phyloP scores from a whole-genome alignment of 2,113 vertebrate genomes.

The Triplophysa tibetana region DNA sequence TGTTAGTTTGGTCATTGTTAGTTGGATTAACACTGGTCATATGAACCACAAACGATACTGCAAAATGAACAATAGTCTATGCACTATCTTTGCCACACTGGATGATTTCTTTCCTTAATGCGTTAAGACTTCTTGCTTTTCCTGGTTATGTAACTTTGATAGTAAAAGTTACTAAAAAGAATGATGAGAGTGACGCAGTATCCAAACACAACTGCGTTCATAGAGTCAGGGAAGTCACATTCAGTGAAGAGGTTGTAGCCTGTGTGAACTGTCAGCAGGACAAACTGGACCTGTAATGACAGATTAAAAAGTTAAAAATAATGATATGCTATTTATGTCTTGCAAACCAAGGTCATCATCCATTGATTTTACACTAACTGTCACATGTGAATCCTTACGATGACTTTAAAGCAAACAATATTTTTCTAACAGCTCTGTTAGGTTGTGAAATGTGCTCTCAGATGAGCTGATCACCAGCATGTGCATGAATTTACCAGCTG shows the following conservation, averaged over 20 bases:
- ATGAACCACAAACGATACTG: not conserved
- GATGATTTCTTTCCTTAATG: not conserved
- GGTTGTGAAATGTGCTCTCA: not conserved
- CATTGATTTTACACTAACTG: not conserved
- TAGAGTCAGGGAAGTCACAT: conserved; percentile 69
- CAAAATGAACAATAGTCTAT: not conserved
- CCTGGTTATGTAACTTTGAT: conserved; percentile 62
- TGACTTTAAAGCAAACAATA: too few species aligned
- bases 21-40: not conserved
- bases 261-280: conserved; percentile 72
- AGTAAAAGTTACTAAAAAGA: conserved; percentile 77
- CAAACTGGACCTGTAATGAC: conserved; percentile 72
- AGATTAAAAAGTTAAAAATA: not conserved
- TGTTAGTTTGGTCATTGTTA: too few species aligned
- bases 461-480: not conserved
- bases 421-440: too few species aligned
- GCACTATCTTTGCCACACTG: not conserved
- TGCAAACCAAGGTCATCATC: not conserved
- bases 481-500: conserved; percentile 73
- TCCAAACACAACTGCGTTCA: conserved; percentile 67
- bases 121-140: conserved; percentile 67
- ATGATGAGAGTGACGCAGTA: conserved; percentile 73
- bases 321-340: not conserved
- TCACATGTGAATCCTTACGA: too few species aligned
- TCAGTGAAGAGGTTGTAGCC: conserved; percentile 74